phyloP scores from a whole-genome alignment of 1,140 invertebrate genomes.

The Cyphomyrmex costatus region DNA sequence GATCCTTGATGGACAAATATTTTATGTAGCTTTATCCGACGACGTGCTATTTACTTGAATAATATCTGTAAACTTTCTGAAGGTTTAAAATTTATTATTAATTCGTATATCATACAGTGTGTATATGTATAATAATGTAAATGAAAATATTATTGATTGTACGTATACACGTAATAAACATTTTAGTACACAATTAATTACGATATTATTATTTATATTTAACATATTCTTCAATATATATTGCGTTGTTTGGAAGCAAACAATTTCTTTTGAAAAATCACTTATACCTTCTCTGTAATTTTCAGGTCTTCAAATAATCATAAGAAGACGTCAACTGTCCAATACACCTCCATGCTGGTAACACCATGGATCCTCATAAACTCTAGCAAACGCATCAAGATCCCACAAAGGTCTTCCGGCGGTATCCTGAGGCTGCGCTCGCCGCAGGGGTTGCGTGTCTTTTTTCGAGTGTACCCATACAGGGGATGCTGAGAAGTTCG shows the following conservation, averaged over 20 bases:
- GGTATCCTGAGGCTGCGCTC: slow-evolving; percentile 14
- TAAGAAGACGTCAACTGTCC: neutral
- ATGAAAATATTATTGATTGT: neutral
- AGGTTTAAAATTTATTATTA: slow-evolving; percentile 21
- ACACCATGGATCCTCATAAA: neutral
- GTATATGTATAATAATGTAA: neutral
- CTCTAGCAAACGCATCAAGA: slow-evolving; percentile 28
- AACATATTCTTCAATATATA: neutral
- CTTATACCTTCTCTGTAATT: neutral
- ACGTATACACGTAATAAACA: neutral
- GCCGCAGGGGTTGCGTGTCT: slow-evolving; percentile 72
- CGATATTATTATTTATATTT: neutral
- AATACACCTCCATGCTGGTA: neutral
- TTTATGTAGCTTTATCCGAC: neutral
- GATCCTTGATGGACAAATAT: slow-evolving; percentile 26
- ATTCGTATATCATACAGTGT: neutral
- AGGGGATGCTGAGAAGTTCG: slow-evolving; percentile 55
- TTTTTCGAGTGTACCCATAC: slow-evolving; percentile 75
- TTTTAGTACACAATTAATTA: slow-evolving; percentile 2
- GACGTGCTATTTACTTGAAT: neutral
- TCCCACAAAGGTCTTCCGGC: slow-evolving; percentile 44
- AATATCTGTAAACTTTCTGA: neutral
- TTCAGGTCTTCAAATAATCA: slow-evolving; percentile 8
- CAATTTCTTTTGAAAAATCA: neutral
- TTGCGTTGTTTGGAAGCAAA: neutral